These are phyloP conservation scores for Halocynthia roretzi DNA, from an alignment of 23 tunicate genomes.

Conservation along the genomic window DNA sequence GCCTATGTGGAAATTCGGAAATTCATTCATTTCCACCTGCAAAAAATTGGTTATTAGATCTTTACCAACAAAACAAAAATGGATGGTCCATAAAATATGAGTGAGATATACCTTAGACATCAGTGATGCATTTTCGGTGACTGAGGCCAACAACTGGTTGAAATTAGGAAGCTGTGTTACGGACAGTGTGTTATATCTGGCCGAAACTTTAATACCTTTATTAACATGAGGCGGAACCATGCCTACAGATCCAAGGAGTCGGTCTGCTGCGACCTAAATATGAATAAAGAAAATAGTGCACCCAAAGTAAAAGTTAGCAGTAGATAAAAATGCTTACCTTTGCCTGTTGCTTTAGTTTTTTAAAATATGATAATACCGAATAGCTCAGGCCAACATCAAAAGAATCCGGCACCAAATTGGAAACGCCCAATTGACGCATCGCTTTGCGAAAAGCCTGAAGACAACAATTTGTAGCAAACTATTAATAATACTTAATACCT, in stretches of 20 bases:
- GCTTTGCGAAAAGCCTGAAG: conserved; percentile 48
- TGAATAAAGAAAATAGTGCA: not conserved
- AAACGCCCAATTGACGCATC: conserved; percentile 64
- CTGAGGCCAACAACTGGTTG: conserved; percentile 44
- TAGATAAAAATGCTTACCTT: conserved; percentile 13
- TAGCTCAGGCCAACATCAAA: conserved; percentile 54
- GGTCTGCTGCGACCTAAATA: conserved; percentile 4
- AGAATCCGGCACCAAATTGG: conserved; percentile 59
- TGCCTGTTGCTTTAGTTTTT: conserved; percentile 81
- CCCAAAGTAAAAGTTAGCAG: not conserved
- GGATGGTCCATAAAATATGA: no score
- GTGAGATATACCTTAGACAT: conserved; percentile 1
- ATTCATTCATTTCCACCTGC: conserved; percentile 16
- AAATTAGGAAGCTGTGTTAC: conserved; percentile 76
- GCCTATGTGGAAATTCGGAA: conserved; percentile 18
- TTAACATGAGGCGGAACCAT: not conserved
- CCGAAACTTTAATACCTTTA: conserved; percentile 49
- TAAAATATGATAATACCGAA: conserved; percentile 60
- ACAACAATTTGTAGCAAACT: not conserved
- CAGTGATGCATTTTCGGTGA: conserved; percentile 37
- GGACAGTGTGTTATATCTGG: conserved; percentile 36
- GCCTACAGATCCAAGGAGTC: conserved; percentile 9
- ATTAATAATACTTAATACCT: no score
- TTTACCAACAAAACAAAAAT: no score
- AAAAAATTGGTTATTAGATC: no score